A percentile compares a stretch with the other conserved stretches of the same genome.
Conservation (phyloP, 1,140 invertebrate species). For the Bradynema listronoti region DNA sequence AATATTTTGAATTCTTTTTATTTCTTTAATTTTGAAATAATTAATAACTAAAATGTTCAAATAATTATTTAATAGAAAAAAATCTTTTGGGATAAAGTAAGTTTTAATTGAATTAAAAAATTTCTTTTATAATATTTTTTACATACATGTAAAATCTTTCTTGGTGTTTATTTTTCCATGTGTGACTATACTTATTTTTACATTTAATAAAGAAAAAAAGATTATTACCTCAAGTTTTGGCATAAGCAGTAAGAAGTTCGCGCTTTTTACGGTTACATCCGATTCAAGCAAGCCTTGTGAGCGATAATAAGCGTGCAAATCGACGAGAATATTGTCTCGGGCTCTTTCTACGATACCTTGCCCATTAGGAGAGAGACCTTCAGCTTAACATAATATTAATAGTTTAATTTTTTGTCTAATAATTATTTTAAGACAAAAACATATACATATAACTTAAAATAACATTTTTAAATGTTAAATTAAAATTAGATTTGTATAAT, state of each 20-base stretch:
- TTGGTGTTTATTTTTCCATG: too few relatives aligned
- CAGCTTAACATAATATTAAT: conserved; percentile 18
- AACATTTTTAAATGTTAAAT: not conserved
- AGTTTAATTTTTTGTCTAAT: not conserved
- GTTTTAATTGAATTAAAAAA: too few relatives aligned
- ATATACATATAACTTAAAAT: not conserved
- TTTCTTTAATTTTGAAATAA: too few relatives aligned
- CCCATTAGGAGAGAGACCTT: conserved; percentile 15
- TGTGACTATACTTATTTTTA: too few relatives aligned
- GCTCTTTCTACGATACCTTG: conserved; percentile 21
- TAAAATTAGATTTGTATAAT: not conserved
- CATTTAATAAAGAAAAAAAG: too few relatives aligned
- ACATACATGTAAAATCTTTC: too few relatives aligned
- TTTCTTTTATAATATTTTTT: too few relatives aligned
- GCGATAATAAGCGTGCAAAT: conserved; percentile 27
- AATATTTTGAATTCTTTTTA: too few relatives aligned
- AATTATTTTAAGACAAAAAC: not conserved
- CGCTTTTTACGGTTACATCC: conserved; percentile 24
- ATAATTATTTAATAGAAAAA: too few relatives aligned
- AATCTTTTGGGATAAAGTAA: too few relatives aligned
- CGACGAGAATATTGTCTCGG: conserved; percentile 23
- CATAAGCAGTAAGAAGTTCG: conserved; percentile 38
- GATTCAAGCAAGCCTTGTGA: conserved; percentile 14
- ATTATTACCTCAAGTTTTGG: conserved; percentile 36
- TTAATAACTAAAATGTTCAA: too few relatives aligned